Evolutionary conservation across 2,888 invertebrate genomes (phyloP).

Genomic region (Lamellibrachia satsuma): DNA sequence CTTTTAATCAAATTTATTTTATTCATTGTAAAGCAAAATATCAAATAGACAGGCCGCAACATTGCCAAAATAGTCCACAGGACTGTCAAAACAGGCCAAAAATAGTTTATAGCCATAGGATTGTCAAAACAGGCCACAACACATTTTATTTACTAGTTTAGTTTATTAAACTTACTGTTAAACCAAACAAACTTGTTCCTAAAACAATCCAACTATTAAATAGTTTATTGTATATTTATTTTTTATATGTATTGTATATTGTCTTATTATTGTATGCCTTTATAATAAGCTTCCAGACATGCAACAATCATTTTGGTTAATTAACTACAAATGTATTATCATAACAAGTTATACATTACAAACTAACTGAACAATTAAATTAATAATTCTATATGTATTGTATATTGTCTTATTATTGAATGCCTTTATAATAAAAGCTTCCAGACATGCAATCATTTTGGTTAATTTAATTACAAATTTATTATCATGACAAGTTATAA

Average conservation of each 20-base stretch:
- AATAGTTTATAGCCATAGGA: background rate
- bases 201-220: no score
- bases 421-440: background rate
- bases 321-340: background rate
- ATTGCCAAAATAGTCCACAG: background rate
- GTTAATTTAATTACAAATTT: background rate
- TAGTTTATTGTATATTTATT: background rate
- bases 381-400: background rate
- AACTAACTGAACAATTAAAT: no score
- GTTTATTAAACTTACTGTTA: no score
- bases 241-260: background rate
- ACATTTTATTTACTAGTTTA: background rate
- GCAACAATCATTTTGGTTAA: background rate
- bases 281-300: background rate
- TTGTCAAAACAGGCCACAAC: background rate
- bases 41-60: background rate
- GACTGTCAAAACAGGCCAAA: background rate
- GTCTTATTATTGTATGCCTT: background rate
- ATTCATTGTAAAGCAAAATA: background rate
- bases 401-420: background rate
- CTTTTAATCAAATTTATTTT: background rate
- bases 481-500: no score
- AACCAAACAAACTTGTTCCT: no score
- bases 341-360: no score
- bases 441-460: background rate